These are phyloP conservation scores for Montipora foliosa DNA, from an alignment of 64 coral and sea anemone genomes.

Conservation along the genomic window DNA sequence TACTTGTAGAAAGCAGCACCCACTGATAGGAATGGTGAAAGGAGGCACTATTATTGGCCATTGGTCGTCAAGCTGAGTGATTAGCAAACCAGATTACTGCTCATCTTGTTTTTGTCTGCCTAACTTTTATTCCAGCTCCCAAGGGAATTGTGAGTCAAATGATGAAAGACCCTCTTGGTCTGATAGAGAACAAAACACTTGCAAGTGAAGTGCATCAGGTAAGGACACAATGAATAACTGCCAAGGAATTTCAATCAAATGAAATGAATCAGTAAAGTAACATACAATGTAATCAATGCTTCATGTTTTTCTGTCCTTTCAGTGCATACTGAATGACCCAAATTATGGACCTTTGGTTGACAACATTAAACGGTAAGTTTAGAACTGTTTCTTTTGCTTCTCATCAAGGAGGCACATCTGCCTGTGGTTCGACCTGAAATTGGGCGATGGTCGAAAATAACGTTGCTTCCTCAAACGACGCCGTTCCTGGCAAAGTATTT, in stretches of 20 bases:
- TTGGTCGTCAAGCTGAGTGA: too few species aligned
- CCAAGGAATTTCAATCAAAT: background rate
- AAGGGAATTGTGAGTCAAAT: constrained; percentile 88
- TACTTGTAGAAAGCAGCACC: too few species aligned
- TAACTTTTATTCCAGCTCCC: constrained; percentile 55
- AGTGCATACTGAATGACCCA: constrained; percentile 97
- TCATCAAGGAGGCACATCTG: too few species aligned
- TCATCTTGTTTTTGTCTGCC: too few species aligned
- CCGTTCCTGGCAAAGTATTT: too few species aligned
- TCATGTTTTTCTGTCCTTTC: background rate
- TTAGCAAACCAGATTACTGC: too few species aligned
- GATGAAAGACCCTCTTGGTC: constrained; percentile 84
- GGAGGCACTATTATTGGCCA: too few species aligned
- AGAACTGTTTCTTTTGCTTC: too few species aligned
- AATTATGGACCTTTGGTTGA: constrained; percentile 97
- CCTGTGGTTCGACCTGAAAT: too few species aligned
- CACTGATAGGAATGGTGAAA: too few species aligned
- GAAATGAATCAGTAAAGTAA: background rate
- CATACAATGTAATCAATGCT: background rate
- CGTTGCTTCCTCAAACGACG: too few species aligned
- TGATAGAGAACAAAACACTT: constrained; percentile 77
- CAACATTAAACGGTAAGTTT: constrained; percentile 95
- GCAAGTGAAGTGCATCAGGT: constrained; percentile 89
- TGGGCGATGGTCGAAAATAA: too few species aligned
- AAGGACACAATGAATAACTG: background rate